These are phyloP conservation scores for Siniperca obscura DNA, from an alignment of 2,797 vertebrate species.

Conservation along the genomic window DNA sequence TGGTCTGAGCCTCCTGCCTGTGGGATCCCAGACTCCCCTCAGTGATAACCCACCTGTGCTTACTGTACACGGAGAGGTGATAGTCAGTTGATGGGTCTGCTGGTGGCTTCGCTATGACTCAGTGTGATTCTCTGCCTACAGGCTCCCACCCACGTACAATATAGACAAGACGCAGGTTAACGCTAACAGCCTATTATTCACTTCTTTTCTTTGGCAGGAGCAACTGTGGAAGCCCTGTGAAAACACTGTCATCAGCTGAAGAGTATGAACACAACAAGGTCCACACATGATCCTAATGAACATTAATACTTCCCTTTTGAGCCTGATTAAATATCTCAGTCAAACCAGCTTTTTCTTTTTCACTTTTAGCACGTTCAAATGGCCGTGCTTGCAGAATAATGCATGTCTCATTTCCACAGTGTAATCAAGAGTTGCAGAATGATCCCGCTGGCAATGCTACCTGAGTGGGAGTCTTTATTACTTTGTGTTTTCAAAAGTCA, in stretches of 20 bases:
- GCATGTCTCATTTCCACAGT: not conserved
- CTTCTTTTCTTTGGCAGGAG: slow-evolving; percentile 45
- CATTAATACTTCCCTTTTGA: not conserved
- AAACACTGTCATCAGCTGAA: slow-evolving; percentile 53
- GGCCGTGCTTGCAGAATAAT: not conserved
- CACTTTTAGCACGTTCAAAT: not conserved
- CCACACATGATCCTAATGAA: slow-evolving; percentile 25
- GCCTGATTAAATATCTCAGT: not conserved
- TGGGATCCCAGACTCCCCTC: slow-evolving; percentile 31
- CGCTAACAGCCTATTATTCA: slow-evolving; percentile 59
- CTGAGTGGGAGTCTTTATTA: slow-evolving; percentile 34
- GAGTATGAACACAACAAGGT: slow-evolving; percentile 45
- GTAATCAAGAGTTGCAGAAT: not conserved
- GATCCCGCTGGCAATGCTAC: not conserved
- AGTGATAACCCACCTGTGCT: slow-evolving; percentile 39
- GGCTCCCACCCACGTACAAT: slow-evolving; percentile 64
- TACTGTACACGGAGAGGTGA: slow-evolving; percentile 47
- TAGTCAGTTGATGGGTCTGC: slow-evolving; percentile 54
- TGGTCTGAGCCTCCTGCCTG: not conserved
- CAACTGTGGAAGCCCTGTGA: slow-evolving; percentile 48
- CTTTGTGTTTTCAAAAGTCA: slow-evolving; percentile 9
- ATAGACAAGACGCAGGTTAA: slow-evolving; percentile 61
- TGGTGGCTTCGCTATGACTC: slow-evolving; percentile 54
- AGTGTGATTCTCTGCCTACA: slow-evolving; percentile 60
- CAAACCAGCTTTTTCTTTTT: not conserved